phyloP scores from a whole-genome alignment of 2,113 vertebrate species.

The Polypterus senegalus region DNA sequence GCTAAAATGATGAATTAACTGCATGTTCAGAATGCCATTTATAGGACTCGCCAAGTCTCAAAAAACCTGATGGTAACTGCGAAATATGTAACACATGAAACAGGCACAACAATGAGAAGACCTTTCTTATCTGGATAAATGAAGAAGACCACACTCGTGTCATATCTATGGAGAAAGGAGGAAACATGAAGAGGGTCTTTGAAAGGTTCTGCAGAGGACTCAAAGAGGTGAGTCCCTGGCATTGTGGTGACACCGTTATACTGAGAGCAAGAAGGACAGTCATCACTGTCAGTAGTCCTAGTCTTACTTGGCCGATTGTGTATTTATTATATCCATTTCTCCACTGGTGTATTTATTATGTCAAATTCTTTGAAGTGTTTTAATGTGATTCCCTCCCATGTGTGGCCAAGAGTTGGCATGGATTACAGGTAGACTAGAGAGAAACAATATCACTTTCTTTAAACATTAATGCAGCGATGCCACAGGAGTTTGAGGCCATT shows the following conservation, averaged over 20 bases:
- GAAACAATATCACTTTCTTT: too few relatives aligned
- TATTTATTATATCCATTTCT: background rate
- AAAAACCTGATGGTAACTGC: too few relatives aligned
- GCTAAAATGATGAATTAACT: too few relatives aligned
- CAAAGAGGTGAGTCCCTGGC: slow-evolving; percentile 54
- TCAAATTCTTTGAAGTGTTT: background rate
- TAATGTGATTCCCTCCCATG: too few relatives aligned
- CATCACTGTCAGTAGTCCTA: background rate
- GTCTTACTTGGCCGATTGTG: background rate
- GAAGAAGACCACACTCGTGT: slow-evolving; percentile 67
- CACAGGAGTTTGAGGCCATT: too few relatives aligned
- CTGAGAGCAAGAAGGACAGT: too few relatives aligned
- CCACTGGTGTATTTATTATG: background rate
- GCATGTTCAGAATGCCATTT: too few relatives aligned
- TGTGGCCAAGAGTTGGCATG: too few relatives aligned
- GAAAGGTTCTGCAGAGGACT: slow-evolving; percentile 86
- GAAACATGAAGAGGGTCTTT: slow-evolving; percentile 94
- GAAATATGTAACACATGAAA: too few relatives aligned
- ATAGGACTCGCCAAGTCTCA: too few relatives aligned
- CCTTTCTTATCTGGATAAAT: slow-evolving; percentile 67
- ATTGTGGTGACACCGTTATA: background rate
- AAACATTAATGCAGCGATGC: too few relatives aligned
- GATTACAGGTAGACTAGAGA: too few relatives aligned
- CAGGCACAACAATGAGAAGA: slow-evolving; percentile 73
- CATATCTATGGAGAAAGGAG: slow-evolving; percentile 77